Percentiles rank a stretch among this genome's conserved stretches.
These are phyloP conservation scores for Zaprionus africanus DNA, from an alignment of 1,140 invertebrate species.

Conservation along the genomic window DNA sequence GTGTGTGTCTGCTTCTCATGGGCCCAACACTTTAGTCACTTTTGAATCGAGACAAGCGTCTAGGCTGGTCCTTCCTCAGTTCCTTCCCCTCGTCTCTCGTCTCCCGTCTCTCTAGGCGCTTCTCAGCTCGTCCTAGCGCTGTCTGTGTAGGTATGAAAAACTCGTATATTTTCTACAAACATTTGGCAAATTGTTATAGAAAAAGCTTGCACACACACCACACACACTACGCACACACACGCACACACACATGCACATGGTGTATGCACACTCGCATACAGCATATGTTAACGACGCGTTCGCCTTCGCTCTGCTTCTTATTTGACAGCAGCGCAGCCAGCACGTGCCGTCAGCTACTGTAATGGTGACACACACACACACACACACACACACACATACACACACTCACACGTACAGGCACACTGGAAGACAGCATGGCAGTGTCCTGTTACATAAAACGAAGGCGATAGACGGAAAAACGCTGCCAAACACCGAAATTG, in stretches of 20 bases:
- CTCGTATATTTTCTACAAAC: constrained; percentile 66
- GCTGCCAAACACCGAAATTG: constrained; percentile 23
- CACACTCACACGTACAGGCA: not conserved
- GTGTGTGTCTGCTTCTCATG: constrained; percentile 24
- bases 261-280: constrained; percentile 53
- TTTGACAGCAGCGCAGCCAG: constrained; percentile 18
- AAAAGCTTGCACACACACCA: constrained; percentile 49
- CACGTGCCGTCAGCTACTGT: constrained; percentile 51
- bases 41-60: constrained; percentile 53
- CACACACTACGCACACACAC: constrained; percentile 11
- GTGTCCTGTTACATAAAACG: constrained; percentile 44
- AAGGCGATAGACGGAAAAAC: constrained; percentile 16
- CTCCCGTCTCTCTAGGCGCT: not conserved
- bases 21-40: constrained; percentile 65
- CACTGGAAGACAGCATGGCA: constrained; percentile 8
- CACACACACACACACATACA: constrained; percentile 18
- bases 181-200: constrained; percentile 76
- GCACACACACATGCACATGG: not conserved
- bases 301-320: constrained; percentile 43
- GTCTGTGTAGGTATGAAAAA: constrained; percentile 49
- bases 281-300: constrained; percentile 73
- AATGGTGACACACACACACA: constrained; percentile 30
- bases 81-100: not conserved
- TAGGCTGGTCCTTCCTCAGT: constrained; percentile 5
- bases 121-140: not conserved